Evolutionary conservation across 2,888 invertebrate species (phyloP), one percentile per base, ranked within the genome.

Genomic region (Lutraria lutraria): DNA sequence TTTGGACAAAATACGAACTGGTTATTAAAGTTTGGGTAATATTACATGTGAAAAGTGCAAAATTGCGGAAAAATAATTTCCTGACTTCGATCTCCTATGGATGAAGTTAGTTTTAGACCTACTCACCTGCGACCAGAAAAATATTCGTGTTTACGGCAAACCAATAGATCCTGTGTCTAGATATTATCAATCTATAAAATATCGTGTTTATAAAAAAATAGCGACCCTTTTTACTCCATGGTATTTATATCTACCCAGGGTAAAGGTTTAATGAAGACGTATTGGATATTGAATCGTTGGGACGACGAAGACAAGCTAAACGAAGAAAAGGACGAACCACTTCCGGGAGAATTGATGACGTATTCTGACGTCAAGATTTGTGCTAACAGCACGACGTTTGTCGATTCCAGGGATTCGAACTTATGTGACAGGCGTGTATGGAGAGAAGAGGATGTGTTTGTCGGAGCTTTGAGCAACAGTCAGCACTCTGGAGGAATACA

Each of bases 231-330:
- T 53, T 53, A 53, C 15, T 53, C 15, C 29, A 13, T 34, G 13
- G 2, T 29, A 79, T 79, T 4, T 80, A 19, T 81, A 29, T 81
- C 29, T n/a, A 79, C 87, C 21, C 72, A 93, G 92, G 93, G 92
- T 15, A 92, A 92, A 87, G 92, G 93, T 16, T 68, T 90, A 56
- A 88, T 93, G 91, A 85, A 85, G 79, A 93, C 93, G 0, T 93
- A 86, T 81, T 93, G 93, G 93, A 85, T 93, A 0, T 54, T 88
- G 52, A 90, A 89, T 52, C 85, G 87, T 29, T 89, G 88, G 88
- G 88, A 89, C 43, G 89, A 91, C 52, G 81, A 43, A 19, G 83
- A 91, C 12, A 76, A 19, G 13, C 34, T 63, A 0, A 43, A 76
- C 19, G 90, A 88, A 43, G 76, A 83, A 19, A 52, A 86, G 10